These are phyloP conservation scores for Alces alces DNA, from an alignment of 2,113 vertebrate genomes.

Conservation along the genomic window DNA sequence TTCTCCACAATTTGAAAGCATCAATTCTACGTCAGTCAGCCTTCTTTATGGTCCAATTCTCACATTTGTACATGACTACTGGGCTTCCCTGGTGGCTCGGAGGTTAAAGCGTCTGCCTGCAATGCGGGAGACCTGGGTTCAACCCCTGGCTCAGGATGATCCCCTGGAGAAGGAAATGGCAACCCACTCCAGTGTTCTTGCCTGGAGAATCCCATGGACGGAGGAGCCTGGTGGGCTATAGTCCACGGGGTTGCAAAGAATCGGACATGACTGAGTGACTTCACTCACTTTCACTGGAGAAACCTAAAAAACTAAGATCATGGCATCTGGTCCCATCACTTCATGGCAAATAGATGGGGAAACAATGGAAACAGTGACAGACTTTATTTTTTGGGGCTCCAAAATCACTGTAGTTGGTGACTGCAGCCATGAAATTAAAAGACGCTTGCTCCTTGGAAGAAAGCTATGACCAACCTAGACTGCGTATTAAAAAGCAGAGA, in stretches of 20 bases:
- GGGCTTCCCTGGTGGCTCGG: neutral
- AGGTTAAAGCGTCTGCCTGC: too few relatives aligned
- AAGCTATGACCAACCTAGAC: neutral
- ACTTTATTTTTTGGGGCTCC: neutral
- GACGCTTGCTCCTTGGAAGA: neutral
- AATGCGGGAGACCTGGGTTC: too few relatives aligned
- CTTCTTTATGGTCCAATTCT: neutral
- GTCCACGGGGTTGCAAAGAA: too few relatives aligned
- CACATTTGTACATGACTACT: neutral
- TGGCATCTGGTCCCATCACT: neutral
- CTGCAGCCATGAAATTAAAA: neutral
- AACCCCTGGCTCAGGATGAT: too few relatives aligned
- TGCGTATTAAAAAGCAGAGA: neutral
- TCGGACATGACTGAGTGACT: too few relatives aligned
- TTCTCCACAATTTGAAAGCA: neutral
- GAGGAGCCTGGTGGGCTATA: too few relatives aligned
- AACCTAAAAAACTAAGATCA: neutral
- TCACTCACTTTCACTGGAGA: neutral
- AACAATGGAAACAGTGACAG: neutral
- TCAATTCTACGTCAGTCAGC: neutral
- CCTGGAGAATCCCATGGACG: too few relatives aligned
- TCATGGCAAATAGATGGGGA: neutral
- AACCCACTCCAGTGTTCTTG: too few relatives aligned
- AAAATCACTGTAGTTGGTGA: neutral
- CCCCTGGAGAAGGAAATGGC: too few relatives aligned